Evolutionary conservation across 2,888 invertebrate genomes (phyloP), one percentile per base, ranked within the genome.

Genomic region (Phortica magna): DNA sequence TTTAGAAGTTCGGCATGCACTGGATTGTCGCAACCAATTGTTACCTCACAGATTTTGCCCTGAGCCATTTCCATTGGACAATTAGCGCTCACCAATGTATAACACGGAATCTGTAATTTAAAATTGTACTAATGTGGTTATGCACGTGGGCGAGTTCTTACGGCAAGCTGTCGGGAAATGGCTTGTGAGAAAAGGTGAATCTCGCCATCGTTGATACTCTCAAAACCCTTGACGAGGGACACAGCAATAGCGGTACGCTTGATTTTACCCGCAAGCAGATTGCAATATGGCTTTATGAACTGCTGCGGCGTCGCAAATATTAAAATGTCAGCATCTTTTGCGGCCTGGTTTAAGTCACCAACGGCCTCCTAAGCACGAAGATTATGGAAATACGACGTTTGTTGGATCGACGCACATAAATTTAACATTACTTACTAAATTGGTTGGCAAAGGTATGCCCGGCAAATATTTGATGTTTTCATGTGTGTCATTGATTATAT

Each of bases 261-360:
- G 78, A 99, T 95, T 91, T 96, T 96, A 65, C 98, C 98, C 71
- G 93, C 92, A 68, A 99, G 93, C 67, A 96, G 95, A 71, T 95
- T 94, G 91, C 98, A 98, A 86, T 98, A 94, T 48, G 95, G 95
- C 78, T 95, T 93, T 67, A 99, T 95, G 91, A 99, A 99, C 93
- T 98, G 98, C 93, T 99, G 98, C n/a, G 98, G 98, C 17, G 98
- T 94, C 48, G 99, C 98, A 92, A 99, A 99, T 80, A 99, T 95
- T 41, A 99, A 93, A 81, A 99, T 95, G 91, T 99, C 98, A 0
- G 98, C 98, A 89, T 96, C 96, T 87, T 95, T 94, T 0, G 96
- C 97, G 53, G 98, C 96, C 72, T 97, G 96, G 0, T 96, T 94
- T 14, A 98, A 94, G 90, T 98, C 98, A 0, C 98, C 96, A 65